phyloP scores from a whole-genome alignment of 2,113 vertebrate species.

The Cinclus cinclus region DNA sequence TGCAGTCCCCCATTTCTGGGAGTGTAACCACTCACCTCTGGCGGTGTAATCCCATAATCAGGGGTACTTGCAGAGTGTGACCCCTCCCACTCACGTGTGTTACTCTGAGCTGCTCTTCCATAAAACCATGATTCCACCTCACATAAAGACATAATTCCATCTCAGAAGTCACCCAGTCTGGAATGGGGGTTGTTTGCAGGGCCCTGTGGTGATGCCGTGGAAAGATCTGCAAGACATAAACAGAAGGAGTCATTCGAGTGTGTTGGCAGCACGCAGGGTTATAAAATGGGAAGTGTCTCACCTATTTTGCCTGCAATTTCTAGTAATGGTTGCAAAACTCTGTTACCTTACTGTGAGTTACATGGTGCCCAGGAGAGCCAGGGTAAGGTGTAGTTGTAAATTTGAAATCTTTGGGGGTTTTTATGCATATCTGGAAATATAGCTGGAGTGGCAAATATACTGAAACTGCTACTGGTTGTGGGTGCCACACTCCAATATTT shows the following conservation, averaged over 20 bases:
- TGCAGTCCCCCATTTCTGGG: neutral
- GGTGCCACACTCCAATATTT: neutral
- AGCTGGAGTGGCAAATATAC: neutral
- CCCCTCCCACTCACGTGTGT: fast-evolving
- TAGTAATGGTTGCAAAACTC: neutral
- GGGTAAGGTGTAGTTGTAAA: fast-evolving
- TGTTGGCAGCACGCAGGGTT: fast-evolving
- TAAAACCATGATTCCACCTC: fast-evolving
- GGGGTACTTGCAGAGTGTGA: fast-evolving
- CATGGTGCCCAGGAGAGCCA: fast-evolving
- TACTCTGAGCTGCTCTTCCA: neutral
- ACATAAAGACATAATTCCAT: fast-evolving
- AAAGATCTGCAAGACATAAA: neutral
- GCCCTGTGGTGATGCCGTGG: fast-evolving
- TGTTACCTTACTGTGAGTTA: fast-evolving
- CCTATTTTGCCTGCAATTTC: neutral
- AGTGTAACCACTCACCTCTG: neutral
- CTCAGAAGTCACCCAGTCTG: fast-evolving
- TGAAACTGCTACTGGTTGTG: neutral
- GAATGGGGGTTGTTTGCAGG: neutral
- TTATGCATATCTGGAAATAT: neutral
- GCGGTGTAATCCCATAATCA: neutral
- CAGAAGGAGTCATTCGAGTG: neutral
- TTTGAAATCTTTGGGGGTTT: neutral
- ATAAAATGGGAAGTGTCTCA: neutral